Conservation (phyloP, 2,797 vertebrate genomes). For the Lepus townsendii region DNA sequence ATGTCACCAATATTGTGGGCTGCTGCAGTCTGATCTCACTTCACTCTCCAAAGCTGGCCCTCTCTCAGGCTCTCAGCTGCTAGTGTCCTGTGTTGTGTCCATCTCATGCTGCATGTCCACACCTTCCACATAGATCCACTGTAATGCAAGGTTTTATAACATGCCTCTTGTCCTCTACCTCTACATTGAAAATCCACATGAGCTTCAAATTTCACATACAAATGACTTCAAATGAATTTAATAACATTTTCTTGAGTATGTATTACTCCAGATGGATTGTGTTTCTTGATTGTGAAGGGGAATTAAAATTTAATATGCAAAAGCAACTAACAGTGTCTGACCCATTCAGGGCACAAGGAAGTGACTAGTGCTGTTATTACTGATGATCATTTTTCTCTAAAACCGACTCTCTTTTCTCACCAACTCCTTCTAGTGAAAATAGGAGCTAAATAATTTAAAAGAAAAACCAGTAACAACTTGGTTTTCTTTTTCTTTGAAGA, state of each 20-base stretch:
- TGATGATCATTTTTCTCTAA: not conserved
- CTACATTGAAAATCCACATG: not conserved
- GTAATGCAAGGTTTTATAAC: not conserved
- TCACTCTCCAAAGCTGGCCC: too few species aligned
- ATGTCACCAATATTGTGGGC: too few species aligned
- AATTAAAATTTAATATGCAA: not conserved
- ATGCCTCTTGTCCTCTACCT: not conserved
- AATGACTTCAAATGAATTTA: not conserved
- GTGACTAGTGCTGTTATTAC: not conserved
- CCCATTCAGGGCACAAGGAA: not conserved
- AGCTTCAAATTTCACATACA: not conserved
- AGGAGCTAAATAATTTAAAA: not conserved
- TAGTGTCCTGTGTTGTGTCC: too few species aligned
- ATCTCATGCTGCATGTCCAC: too few species aligned
- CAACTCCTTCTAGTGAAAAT: not conserved
- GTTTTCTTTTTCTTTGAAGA: constrained; percentile 21
- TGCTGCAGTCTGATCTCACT: too few species aligned
- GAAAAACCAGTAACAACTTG: not conserved
- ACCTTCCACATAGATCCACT: too few species aligned
- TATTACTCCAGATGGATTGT: not conserved
- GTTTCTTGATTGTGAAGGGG: not conserved
- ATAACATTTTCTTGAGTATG: not conserved
- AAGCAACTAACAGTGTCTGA: not conserved
- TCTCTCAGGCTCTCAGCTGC: too few species aligned
- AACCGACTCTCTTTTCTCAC: not conserved